phyloP scores from a whole-genome alignment of 2,797 vertebrate species.

The Tapirus indicus region DNA sequence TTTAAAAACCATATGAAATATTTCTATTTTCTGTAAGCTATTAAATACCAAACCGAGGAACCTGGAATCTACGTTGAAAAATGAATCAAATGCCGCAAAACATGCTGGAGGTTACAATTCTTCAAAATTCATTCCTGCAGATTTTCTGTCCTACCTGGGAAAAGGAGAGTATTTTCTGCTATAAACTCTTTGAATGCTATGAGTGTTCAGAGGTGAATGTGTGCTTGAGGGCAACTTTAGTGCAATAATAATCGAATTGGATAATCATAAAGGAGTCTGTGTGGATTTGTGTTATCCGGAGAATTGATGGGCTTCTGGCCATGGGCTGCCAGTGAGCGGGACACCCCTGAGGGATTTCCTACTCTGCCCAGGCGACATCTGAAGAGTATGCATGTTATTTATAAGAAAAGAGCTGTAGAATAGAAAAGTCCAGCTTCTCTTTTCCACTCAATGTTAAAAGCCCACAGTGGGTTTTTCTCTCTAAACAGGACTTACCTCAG shows the following conservation, averaged over 20 bases:
- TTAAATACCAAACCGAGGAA: background rate
- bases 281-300: background rate
- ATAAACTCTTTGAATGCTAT: background rate
- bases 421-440: background rate
- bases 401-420: background rate
- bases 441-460: background rate
- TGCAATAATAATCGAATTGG: slow-evolving; percentile 56
- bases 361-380: background rate
- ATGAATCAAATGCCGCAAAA: slow-evolving; percentile 21
- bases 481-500: background rate
- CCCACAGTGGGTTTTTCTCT: background rate
- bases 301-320: background rate
- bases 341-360: background rate
- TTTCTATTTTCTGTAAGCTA: slow-evolving; percentile 50
- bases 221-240: background rate
- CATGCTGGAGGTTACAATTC: background rate
- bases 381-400: slow-evolving; percentile 38
- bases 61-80: slow-evolving; percentile 8
- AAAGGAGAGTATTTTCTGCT: slow-evolving; percentile 33
- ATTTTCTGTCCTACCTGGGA: background rate
- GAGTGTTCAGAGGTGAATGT: background rate
- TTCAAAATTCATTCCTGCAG: slow-evolving; percentile 31
- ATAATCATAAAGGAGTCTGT: slow-evolving; percentile 64
- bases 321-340: background rate
- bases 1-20: slow-evolving; percentile 8